Evolutionary conservation across 2,113 vertebrate species (phyloP), one percentile per base, ranked within the genome.

Genomic region (Willisornis vidua): DNA sequence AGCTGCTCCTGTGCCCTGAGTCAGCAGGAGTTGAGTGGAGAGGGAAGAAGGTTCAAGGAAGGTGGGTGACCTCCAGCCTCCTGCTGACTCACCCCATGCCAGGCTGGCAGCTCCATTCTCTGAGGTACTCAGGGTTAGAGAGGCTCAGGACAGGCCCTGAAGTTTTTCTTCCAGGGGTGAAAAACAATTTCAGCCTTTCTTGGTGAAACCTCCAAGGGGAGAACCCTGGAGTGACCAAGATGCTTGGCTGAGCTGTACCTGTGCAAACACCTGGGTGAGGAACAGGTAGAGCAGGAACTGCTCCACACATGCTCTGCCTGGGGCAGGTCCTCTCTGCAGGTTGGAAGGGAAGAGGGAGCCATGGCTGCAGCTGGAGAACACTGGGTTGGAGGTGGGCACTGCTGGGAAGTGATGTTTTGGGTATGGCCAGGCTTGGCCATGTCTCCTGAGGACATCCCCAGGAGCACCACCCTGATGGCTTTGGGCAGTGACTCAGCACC

Each of bases 1-100:
- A 77, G 66, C 49, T 92, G 52, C 25, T 89, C 87, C 76, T 86
- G 72, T 61, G 82, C 79, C 82, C 94, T 94, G 72, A 96, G 85
- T 90, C 94, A 96, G 83, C 90, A 87, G 76, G 62, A 94, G 65
- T 19, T 37, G 76, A 70, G 72, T 58, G 62, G 37, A 49, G 49
- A 71, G 28, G 51, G n/a, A 61, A 48, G 74, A 73, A 92, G 45
- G 39, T 51, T 41, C 48, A 65, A 78, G 43, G 66, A 70, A 31
- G 51, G 25, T 46, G 2, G 12, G 29, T 54, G 80, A 86, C 23
- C 33, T 79, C 29, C 4, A 55, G 25, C 39, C 7, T 61, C 24
- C 62, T 55, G 31, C 48, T 35, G 71, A 54, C 26, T 80, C 67
- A 65, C 33, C 48, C 49, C 54, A 63, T 29, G 25, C 19, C 81